Conservation (phyloP, 2,888 invertebrate genomes). For the Allygus modestus region DNA sequence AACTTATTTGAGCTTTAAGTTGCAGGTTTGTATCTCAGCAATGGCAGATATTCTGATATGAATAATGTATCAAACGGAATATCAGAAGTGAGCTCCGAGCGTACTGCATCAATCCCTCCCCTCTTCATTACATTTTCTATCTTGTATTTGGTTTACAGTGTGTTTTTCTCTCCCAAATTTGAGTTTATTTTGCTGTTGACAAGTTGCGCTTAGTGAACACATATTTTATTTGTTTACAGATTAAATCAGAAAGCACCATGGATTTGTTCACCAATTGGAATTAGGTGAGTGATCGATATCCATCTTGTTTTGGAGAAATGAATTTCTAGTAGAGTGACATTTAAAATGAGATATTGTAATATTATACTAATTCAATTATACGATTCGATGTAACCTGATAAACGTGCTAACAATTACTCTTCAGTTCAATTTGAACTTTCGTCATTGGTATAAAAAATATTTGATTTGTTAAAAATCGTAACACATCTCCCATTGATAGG, state of each 20-base stretch:
- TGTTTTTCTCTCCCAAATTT: no score
- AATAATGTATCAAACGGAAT: constrained; percentile 37
- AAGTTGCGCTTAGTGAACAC: not conserved
- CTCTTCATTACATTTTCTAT: not conserved
- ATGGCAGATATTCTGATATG: not conserved
- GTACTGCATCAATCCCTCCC: not conserved
- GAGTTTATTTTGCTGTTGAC: not conserved
- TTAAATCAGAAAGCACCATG: not conserved
- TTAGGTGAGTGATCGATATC: not conserved
- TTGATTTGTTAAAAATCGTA: no score
- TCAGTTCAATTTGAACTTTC: no score
- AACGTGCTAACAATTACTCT: no score
- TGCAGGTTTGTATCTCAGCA: not conserved
- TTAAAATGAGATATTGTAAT: no score
- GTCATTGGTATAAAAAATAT: no score
- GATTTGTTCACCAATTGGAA: not conserved
- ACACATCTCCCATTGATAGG: no score
- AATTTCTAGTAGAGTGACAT: no score
- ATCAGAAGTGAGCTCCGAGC: not conserved
- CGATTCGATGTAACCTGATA: no score
- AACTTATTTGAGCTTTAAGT: not conserved
- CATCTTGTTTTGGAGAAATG: no score
- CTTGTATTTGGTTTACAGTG: not conserved
- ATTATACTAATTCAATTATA: no score
- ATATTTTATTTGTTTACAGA: constrained; percentile 4